Conservation (phyloP, 2,797 vertebrate genomes). For the Helostoma temminkii region DNA sequence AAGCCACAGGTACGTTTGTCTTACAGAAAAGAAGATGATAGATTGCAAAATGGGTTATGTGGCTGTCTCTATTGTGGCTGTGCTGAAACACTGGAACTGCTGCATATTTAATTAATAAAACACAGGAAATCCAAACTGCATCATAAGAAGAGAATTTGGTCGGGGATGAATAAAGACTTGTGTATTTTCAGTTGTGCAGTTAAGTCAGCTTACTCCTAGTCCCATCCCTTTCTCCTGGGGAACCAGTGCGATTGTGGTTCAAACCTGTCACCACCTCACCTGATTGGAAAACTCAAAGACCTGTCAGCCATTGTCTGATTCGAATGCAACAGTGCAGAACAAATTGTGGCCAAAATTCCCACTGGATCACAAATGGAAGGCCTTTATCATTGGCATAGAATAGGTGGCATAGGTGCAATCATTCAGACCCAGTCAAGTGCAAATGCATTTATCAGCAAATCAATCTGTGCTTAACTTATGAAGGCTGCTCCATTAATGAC, state of each 20-base stretch:
- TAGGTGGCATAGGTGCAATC: slow-evolving; percentile 48
- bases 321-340: slow-evolving; percentile 55
- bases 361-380: slow-evolving; percentile 27
- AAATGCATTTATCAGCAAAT: slow-evolving; percentile 59
- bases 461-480: slow-evolving; percentile 32
- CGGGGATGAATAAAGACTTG: neutral
- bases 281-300: slow-evolving; percentile 43
- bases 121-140: neutral
- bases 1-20: no score
- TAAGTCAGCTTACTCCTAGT: slow-evolving; percentile 15
- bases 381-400: slow-evolving; percentile 55
- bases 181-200: slow-evolving; percentile 8
- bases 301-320: slow-evolving; percentile 44
- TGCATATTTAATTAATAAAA: neutral
- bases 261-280: slow-evolving; percentile 23
- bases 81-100: neutral
- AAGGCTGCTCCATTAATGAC: slow-evolving; percentile 40
- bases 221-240: slow-evolving; percentile 18
- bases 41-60: neutral
- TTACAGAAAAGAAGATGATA: neutral
- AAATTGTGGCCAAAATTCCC: slow-evolving; percentile 48
- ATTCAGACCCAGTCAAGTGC: slow-evolving; percentile 54
- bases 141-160: neutral
- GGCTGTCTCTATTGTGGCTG: neutral
- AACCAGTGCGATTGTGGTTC: slow-evolving; percentile 23